phyloP scores from a whole-genome alignment of 1,140 invertebrate genomes.

The Hyles vespertilio region DNA sequence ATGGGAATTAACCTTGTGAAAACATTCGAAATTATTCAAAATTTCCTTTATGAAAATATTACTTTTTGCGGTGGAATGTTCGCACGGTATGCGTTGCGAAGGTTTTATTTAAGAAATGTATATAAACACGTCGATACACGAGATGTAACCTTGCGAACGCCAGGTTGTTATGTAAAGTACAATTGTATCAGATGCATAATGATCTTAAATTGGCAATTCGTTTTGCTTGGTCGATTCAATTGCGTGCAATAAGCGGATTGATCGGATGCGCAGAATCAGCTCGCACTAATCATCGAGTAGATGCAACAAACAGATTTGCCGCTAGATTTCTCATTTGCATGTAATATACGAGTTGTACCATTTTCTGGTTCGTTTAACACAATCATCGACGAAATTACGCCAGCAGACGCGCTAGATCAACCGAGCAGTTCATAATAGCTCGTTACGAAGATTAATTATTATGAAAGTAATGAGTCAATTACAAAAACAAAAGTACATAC shows the following conservation, averaged over 20 bases:
- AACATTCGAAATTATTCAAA: no score
- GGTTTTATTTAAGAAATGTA: no score
- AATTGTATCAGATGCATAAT: slow-evolving; percentile 27
- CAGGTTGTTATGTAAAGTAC: slow-evolving; percentile 13
- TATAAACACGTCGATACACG: no score
- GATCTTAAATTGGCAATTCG: slow-evolving; percentile 37
- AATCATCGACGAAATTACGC: slow-evolving; percentile 17
- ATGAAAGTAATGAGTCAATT: slow-evolving; percentile 16
- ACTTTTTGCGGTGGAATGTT: no score
- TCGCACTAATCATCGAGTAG: slow-evolving; percentile 19
- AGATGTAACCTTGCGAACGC: slow-evolving; percentile 12
- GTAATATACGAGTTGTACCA: slow-evolving; percentile 18
- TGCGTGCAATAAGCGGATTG: slow-evolving; percentile 30
- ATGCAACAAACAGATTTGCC: slow-evolving; percentile 35
- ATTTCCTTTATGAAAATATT: no score
- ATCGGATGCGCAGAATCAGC: slow-evolving; percentile 22
- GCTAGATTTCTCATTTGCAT: slow-evolving; percentile 31
- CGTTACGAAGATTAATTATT: slow-evolving; percentile 9
- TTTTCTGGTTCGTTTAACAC: slow-evolving; percentile 23
- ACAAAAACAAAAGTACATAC: slow-evolving; percentile 17
- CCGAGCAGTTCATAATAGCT: not conserved
- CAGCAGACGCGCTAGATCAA: slow-evolving; percentile 5
- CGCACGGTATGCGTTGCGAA: no score
- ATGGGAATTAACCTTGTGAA: no score
- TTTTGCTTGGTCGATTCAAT: slow-evolving; percentile 31